These are phyloP conservation scores for Planococcus citri DNA, from an alignment of 1,140 invertebrate genomes.

Conservation along the genomic window DNA sequence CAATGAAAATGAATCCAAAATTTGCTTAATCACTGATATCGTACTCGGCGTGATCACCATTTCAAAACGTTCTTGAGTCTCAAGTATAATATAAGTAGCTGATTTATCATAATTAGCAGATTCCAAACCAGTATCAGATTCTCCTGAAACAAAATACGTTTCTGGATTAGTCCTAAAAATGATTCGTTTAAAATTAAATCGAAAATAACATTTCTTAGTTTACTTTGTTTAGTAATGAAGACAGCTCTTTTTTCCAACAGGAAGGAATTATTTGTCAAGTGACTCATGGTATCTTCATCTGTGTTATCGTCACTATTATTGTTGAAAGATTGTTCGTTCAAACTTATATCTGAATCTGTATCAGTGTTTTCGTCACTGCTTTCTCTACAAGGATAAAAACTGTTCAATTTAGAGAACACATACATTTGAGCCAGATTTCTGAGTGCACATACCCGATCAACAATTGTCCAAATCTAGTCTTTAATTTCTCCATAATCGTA, in stretches of 20 bases:
- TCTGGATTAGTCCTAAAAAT: neutral
- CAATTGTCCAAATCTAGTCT: conserved; percentile 56
- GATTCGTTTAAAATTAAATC: neutral
- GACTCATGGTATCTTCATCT: neutral
- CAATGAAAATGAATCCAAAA: conserved; percentile 39
- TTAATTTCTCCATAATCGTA: conserved; percentile 51
- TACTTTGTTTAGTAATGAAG: conserved; percentile 6
- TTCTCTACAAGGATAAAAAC: conserved; percentile 38
- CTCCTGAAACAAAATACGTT: conserved; percentile 26
- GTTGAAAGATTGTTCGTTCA: neutral
- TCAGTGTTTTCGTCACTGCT: conserved; percentile 38
- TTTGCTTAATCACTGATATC: conserved; percentile 44
- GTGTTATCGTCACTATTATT: conserved; percentile 13
- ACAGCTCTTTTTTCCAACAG: conserved; percentile 4
- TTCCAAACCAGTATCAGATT: conserved; percentile 37
- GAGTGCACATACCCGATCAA: conserved; percentile 44
- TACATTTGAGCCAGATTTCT: neutral
- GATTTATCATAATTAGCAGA: conserved; percentile 37
- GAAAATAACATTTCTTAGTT: neutral
- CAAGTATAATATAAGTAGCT: conserved; percentile 53
- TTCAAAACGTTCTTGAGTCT: conserved; percentile 51
- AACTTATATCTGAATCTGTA: neutral
- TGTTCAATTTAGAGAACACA: neutral
- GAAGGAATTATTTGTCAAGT: neutral
- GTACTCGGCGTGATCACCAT: conserved; percentile 53